phyloP scores from a whole-genome alignment of 2,113 vertebrate species.

The Mus pahari region DNA sequence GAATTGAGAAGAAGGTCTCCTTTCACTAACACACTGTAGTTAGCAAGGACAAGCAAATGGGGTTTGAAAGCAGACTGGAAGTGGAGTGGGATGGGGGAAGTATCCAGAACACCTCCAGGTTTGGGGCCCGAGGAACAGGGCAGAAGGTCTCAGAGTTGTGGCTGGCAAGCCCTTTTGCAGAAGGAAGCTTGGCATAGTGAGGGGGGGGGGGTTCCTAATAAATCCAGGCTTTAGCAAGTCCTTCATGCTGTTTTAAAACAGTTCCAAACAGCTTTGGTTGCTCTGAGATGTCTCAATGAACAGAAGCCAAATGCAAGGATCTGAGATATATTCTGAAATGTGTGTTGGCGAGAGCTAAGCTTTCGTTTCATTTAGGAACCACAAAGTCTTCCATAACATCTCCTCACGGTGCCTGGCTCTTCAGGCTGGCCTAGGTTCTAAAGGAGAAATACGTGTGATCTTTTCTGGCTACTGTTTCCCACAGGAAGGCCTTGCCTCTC shows the following conservation, averaged over 20 bases:
- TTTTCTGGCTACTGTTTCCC: not conserved
- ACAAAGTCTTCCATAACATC: constrained; percentile 27
- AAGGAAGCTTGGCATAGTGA: constrained; percentile 10
- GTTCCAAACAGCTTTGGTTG: constrained; percentile 47
- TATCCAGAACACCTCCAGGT: not conserved
- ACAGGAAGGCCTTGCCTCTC: not conserved
- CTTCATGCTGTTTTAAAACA: constrained; percentile 40
- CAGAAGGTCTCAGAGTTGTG: not conserved
- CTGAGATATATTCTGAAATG: constrained; percentile 58
- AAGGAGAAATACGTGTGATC: constrained; percentile 39
- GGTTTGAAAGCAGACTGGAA: not conserved
- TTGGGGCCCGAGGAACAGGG: not conserved
- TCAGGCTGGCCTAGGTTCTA: not conserved
- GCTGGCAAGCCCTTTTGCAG: not conserved
- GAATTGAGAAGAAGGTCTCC: not conserved
- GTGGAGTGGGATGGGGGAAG: not conserved
- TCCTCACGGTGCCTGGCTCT: not conserved
- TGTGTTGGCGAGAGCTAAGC: constrained; percentile 52
- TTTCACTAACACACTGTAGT: not conserved
- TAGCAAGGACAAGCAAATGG: not conserved
- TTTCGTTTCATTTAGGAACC: constrained; percentile 64
- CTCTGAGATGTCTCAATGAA: constrained; percentile 48
- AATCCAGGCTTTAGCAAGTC: not conserved
- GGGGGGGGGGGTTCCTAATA: not conserved
- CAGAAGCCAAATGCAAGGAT: constrained; percentile 55